Base-by-base conservation (phyloP, 2,888 invertebrate genomes). In the Cynaeus angustus region DNA sequence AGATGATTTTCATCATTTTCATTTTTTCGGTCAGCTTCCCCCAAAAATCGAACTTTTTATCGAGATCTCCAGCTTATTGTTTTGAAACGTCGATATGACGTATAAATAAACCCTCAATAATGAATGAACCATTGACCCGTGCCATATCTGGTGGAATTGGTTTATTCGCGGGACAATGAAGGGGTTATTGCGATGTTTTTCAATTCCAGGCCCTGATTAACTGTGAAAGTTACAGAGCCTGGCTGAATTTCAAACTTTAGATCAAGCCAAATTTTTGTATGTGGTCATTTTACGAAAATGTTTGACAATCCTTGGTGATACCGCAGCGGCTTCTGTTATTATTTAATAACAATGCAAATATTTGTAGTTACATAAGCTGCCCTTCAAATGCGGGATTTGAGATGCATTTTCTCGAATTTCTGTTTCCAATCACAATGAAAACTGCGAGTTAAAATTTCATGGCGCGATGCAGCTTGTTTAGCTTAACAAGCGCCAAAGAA, bases 401-500 rank as follows among this genome's bases (percentile, higher is more conserved):
- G n/a, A 12, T 28, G 6, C 9, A 41, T 10, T 41, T 10, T 41
- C 9, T 1, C 41, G 6, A 41, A 41, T n/a, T 33, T 9, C 33
- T 33, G 2, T 33, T 33, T 6, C n/a, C 7, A 33, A 33, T n/a
- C 7, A 33, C n/a, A 33, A 33, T 1, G n/a, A 33, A 6, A 33
- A 33, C 7, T 28, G 33, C 26, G 12, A 21, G 21, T 21, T 26
- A 9, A 41, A 43, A 26, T 58, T 43, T 58, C 58, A 14, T 8
- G 12, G 26, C 26, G 59, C 26, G 10, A 8, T 33, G 33, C 53
- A 53, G 14, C 59, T 59, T 59, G 59, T 59, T 46, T 46, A 46
- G 58, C 45, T 58, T 58, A 58, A 58, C 58, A 58, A 58, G 59
- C 59, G 59, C 59, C 59, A 59, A 59, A 59, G 59, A 59, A 59